phyloP scores from a whole-genome alignment of 2,113 vertebrate genomes.

The Labeo catla region DNA sequence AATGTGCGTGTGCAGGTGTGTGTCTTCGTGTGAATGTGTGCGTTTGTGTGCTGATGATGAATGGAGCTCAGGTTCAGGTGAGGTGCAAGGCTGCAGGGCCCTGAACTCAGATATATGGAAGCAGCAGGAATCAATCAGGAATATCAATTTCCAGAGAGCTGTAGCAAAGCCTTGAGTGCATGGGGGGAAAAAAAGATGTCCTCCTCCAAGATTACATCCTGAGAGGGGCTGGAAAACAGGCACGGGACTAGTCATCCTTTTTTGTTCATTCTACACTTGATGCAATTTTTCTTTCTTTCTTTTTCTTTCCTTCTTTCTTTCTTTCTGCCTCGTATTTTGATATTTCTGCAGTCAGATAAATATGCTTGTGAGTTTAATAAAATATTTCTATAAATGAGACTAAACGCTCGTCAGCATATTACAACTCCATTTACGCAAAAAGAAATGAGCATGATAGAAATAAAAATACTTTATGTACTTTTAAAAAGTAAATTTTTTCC shows the following conservation, averaged over 20 bases:
- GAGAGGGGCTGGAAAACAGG: background rate
- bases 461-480: background rate
- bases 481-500: background rate
- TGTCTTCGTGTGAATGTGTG: slow-evolving; percentile 10
- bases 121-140: slow-evolving; percentile 50
- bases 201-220: slow-evolving; percentile 37
- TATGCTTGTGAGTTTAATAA: no score
- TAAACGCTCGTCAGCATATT: background rate
- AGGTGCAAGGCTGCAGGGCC: slow-evolving; percentile 50
- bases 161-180: slow-evolving; percentile 43
- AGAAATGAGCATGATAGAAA: background rate
- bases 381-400: no score
- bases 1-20: background rate
- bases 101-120: slow-evolving; percentile 49
- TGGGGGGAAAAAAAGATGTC: background rate
- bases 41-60: slow-evolving; percentile 38
- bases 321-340: background rate
- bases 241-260: background rate
- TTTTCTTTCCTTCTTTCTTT: background rate
- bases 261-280: slow-evolving; percentile 5
- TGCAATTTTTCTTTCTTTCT: background rate
- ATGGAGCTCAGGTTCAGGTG: slow-evolving; percentile 42
- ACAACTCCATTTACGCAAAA: background rate
- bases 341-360: background rate
- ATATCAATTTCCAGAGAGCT: slow-evolving; percentile 51